Percentiles rank a stretch among this genome's conserved stretches.
These are phyloP conservation scores for Eleutherodactylus coqui DNA, from an alignment of 2,797 vertebrate genomes.

Conservation along the genomic window DNA sequence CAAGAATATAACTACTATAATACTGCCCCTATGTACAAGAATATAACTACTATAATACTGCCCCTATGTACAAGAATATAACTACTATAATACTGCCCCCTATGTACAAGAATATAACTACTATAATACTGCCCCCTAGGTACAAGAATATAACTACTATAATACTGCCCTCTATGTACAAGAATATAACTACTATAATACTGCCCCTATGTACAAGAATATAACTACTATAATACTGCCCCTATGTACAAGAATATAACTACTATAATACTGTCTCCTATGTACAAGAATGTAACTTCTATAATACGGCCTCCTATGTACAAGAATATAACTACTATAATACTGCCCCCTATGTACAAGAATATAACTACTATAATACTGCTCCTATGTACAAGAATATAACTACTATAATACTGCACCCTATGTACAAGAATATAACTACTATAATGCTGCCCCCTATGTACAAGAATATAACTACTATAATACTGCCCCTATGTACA, in stretches of 20 bases:
- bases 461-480: constrained; percentile 7
- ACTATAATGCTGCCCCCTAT: constrained; percentile 1
- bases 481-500: background rate
- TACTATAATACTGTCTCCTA: constrained; percentile 13
- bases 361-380: constrained; percentile 21
- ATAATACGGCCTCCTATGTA: constrained; percentile 3
- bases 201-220: background rate
- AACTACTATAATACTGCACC: background rate
- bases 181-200: constrained; percentile 19
- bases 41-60: constrained; percentile 19
- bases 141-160: constrained; percentile 14
- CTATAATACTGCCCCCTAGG: constrained; percentile 4
- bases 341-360: background rate
- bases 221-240: constrained; percentile 8
- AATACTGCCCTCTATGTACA: background rate
- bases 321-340: constrained; percentile 18
- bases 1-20: constrained; percentile 16
- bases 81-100: constrained; percentile 15
- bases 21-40: constrained; percentile 9
- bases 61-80: constrained; percentile 18
- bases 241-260: constrained; percentile 21
- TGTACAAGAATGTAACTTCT: constrained; percentile 15
- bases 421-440: background rate
- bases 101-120: constrained; percentile 13
- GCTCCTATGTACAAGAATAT: background rate